Evolutionary conservation across 2,113 vertebrate genomes (phyloP), one percentile per base, ranked within the genome.

Genomic region (Progne subis): DNA sequence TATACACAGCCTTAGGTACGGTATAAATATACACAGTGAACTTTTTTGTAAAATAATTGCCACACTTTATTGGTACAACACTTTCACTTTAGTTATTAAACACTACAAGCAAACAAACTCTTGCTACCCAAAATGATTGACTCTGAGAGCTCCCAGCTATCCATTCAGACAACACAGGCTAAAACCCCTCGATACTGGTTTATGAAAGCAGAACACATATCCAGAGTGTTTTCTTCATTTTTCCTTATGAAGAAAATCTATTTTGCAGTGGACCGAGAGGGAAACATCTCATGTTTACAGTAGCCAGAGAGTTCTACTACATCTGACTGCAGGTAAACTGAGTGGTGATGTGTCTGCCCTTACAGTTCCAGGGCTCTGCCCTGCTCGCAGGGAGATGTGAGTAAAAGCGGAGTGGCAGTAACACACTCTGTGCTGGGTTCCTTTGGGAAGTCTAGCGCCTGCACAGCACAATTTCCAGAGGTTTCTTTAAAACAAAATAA

Each of bases 11-110:
- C 18, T 57, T 59, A 55, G 15, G n/a, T 70, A 65, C 32, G 63
- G 29, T 83, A 82, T 61, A 86, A 95, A 96, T 87, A 94, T 17
- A 93, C 86, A 92, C 69, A 49, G 39, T 23, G 53, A 67, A 17
- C 84, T 96, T 95, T 88, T 92, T 90, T 90, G 84, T 77, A 95
- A 95, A 96, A 90, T 53, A 92, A 86, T 53, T 56, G 25, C 72
- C 78, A 90, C 92, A 37, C 25, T 60, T 82, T 67, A 85, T 69
- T 82, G 26, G 75, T 89, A 95, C 61, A 76, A 29, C 47, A 52
- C 60, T 75, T 94, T 59, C 46, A 91, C 68, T 53, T 70, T 47
- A 31, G 19, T 77, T 76, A 61, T 53, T 82, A 69, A 91, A 72
- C 61, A 64, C 21, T 59, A 67, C 44, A 80, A 77, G 67, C 69